phyloP scores from a whole-genome alignment of 2,113 vertebrate genomes.

The Chiloscyllium plagiosum region DNA sequence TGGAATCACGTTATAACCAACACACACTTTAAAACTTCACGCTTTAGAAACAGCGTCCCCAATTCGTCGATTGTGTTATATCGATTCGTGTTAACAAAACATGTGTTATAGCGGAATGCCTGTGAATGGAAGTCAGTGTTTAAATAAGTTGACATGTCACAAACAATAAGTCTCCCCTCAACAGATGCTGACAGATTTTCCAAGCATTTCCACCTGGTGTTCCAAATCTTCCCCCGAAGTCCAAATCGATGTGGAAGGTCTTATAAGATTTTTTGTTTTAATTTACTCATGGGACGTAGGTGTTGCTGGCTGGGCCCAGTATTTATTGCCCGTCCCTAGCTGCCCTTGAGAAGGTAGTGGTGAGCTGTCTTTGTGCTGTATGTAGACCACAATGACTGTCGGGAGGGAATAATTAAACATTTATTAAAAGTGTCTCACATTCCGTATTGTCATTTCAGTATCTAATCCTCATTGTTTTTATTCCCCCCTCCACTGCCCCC shows the following conservation, averaged over 20 bases:
- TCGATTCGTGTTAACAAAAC: too few relatives aligned
- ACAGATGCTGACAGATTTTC: background rate
- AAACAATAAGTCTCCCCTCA: background rate
- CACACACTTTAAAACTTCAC: too few relatives aligned
- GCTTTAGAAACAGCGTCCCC: too few relatives aligned
- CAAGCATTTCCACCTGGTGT: background rate
- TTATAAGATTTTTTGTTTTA: background rate
- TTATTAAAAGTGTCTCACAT: background rate
- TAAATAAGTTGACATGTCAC: background rate
- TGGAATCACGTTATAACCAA: too few relatives aligned
- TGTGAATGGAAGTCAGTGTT: background rate
- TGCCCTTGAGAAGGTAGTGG: too few relatives aligned
- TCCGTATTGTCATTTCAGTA: background rate
- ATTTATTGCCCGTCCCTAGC: too few relatives aligned
- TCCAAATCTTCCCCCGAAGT: background rate
- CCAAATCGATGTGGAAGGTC: background rate
- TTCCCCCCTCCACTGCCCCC: background rate
- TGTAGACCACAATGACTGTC: too few relatives aligned
- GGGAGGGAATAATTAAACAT: too few relatives aligned
- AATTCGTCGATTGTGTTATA: too few relatives aligned
- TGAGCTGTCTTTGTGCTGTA: too few relatives aligned
- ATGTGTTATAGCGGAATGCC: background rate
- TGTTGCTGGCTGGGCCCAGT: too few relatives aligned
- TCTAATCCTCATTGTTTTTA: background rate
- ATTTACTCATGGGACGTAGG: too few relatives aligned